Evolutionary conservation across 1,140 invertebrate species (phyloP).

Genomic region (Cyrtorhinus lividipennis): DNA sequence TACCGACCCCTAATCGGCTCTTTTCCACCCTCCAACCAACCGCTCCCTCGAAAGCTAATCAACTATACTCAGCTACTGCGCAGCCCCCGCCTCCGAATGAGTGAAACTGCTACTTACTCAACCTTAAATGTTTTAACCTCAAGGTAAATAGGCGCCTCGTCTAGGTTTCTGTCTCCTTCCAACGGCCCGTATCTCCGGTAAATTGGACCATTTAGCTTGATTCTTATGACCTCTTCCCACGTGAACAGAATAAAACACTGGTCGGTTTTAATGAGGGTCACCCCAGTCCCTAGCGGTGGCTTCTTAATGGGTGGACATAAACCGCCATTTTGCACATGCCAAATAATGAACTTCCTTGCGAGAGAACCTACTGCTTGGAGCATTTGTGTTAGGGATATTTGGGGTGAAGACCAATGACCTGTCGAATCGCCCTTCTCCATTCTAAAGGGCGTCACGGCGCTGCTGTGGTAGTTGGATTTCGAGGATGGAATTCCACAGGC

Average conservation of each 20-base stretch:
- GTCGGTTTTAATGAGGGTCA: too few relatives aligned
- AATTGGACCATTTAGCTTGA: constrained; percentile 1
- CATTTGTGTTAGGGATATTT: too few relatives aligned
- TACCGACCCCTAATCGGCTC: constrained; percentile 3
- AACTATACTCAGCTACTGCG: constrained; percentile 8
- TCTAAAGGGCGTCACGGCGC: too few relatives aligned
- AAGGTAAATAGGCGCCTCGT: neutral
- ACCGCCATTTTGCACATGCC: too few relatives aligned
- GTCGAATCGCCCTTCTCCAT: too few relatives aligned
- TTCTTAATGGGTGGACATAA: too few relatives aligned
- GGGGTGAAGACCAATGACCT: too few relatives aligned
- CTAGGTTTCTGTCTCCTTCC: neutral
- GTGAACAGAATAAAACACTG: neutral
- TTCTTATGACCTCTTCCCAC: neutral
- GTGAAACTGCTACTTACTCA: neutral
- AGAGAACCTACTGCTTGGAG: too few relatives aligned
- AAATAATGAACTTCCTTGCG: too few relatives aligned
- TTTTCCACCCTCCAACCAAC: neutral
- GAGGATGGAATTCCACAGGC: too few relatives aligned
- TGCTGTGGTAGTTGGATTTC: too few relatives aligned
- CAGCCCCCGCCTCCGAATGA: neutral
- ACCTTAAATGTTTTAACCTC: constrained; percentile 5
- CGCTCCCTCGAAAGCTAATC: neutral
- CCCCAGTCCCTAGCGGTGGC: too few relatives aligned
- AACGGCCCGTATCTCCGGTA: neutral